A percentile compares a stretch with the other conserved stretches of the same genome.
These are phyloP conservation scores for Leptonema lineaticorne DNA, from an alignment of 1,140 invertebrate species.

Conservation along the genomic window DNA sequence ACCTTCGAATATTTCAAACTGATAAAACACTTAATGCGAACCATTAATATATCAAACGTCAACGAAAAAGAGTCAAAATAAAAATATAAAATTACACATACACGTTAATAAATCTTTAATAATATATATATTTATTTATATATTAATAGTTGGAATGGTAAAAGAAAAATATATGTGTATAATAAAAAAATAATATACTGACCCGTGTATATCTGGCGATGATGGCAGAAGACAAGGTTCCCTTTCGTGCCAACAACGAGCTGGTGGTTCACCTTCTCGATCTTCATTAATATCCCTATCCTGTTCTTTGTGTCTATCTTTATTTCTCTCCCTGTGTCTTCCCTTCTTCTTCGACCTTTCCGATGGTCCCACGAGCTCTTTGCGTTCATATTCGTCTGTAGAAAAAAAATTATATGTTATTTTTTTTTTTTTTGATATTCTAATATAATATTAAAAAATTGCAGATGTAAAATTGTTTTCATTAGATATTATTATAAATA, in stretches of 20 bases:
- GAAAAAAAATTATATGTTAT: too few relatives aligned
- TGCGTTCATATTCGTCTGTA: constrained; percentile 22
- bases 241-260: constrained; percentile 36
- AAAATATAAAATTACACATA: too few relatives aligned
- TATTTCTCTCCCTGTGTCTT: constrained; percentile 18
- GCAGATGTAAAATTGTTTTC: too few relatives aligned
- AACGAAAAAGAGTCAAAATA: too few relatives aligned
- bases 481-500: too few relatives aligned
- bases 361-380: constrained; percentile 20
- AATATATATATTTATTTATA: too few relatives aligned
- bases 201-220: constrained; percentile 38
- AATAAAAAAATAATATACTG: constrained; percentile 6
- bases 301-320: constrained; percentile 16
- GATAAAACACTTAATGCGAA: too few relatives aligned
- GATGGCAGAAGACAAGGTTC: constrained; percentile 33
- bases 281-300: constrained; percentile 28
- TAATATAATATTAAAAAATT: too few relatives aligned
- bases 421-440: too few relatives aligned
- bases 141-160: neutral
- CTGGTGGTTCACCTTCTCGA: constrained; percentile 28
- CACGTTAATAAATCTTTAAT: too few relatives aligned
- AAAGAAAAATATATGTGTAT: neutral
- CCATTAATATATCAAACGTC: too few relatives aligned
- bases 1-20: too few relatives aligned
- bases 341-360: constrained; percentile 20